A percentile compares a stretch with the other conserved stretches of the same genome.
Evolutionary conservation across 2,888 invertebrate genomes (phyloP).

Genomic region (Syrphus vitripennis): DNA sequence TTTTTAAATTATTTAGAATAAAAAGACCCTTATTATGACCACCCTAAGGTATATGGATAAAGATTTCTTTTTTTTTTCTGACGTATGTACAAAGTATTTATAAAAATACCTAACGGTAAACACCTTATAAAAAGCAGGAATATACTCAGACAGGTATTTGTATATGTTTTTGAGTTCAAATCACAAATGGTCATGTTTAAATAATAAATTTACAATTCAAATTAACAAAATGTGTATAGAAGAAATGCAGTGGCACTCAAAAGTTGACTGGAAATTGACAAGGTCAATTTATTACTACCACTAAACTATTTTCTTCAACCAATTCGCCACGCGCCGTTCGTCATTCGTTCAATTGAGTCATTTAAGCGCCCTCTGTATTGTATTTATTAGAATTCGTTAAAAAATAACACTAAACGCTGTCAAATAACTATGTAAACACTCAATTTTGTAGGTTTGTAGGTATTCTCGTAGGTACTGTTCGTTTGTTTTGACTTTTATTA

Average conservation of each 20-base stretch:
- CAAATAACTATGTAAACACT: background rate
- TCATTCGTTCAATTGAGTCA: background rate
- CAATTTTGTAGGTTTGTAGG: too few relatives aligned
- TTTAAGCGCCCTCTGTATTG: background rate
- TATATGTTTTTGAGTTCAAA: conserved; percentile 1
- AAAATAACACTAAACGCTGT: background rate
- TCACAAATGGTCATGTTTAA: background rate
- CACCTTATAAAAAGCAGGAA: background rate
- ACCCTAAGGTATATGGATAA: too few relatives aligned
- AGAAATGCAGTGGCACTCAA: conserved; percentile 5
- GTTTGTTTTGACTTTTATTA: background rate
- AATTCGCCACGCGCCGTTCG: background rate
- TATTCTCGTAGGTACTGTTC: too few relatives aligned
- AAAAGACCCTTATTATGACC: too few relatives aligned
- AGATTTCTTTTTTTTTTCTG: too few relatives aligned
- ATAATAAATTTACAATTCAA: conserved; percentile 28
- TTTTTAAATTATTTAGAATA: too few relatives aligned
- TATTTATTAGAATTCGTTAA: background rate
- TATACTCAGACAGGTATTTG: background rate
- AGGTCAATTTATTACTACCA: background rate
- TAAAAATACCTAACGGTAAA: background rate
- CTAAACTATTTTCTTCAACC: background rate
- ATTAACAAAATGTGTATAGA: conserved; percentile 6
- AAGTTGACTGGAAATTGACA: background rate
- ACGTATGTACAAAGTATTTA: too few relatives aligned